Percentiles rank a stretch among this genome's conserved stretches.
Evolutionary conservation across 2,888 invertebrate genomes (phyloP).

Genomic region (Eustalomyia histrio): DNA sequence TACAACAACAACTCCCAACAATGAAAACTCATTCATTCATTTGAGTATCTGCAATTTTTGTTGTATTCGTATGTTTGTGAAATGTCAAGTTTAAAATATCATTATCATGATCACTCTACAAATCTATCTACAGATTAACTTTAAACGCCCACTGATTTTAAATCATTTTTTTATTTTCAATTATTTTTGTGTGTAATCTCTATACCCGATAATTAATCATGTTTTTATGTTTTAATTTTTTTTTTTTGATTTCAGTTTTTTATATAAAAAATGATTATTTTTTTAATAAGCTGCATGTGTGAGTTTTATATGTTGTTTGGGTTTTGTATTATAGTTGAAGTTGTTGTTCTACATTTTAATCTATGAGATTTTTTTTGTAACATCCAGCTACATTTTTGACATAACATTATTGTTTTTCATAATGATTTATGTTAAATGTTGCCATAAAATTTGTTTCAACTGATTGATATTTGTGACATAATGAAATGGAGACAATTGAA

Average conservation of each 20-base stretch:
- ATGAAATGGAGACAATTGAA: conserved; percentile 18
- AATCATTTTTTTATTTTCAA: conserved; percentile 20
- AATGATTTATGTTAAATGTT: conserved; percentile 24
- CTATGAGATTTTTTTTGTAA: conserved; percentile 12
- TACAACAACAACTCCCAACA: conserved; percentile 29
- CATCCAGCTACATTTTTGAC: conserved; percentile 17
- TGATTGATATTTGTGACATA: conserved; percentile 27
- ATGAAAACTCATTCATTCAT: conserved; percentile 24
- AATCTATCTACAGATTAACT: conserved; percentile 45
- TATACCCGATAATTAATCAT: conserved; percentile 58
- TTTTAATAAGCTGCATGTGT: conserved; percentile 9
- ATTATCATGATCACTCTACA: conserved; percentile 58
- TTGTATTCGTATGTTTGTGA: conserved; percentile 21
- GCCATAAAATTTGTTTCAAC: conserved; percentile 35
- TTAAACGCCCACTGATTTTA: conserved; percentile 56
- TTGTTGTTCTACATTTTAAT: conserved; percentile 22
- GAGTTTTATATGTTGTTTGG: conserved; percentile 24
- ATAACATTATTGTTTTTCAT: neutral
- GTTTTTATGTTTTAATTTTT: conserved; percentile 12
- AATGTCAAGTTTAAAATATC: conserved; percentile 61
- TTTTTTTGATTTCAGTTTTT: neutral
- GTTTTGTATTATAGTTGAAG: neutral
- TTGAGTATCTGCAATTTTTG: conserved; percentile 20
- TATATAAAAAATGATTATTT: conserved; percentile 6
- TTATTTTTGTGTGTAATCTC: conserved; percentile 35